Conservation (phyloP, 2,888 invertebrate species). For the Athalia rosae region DNA sequence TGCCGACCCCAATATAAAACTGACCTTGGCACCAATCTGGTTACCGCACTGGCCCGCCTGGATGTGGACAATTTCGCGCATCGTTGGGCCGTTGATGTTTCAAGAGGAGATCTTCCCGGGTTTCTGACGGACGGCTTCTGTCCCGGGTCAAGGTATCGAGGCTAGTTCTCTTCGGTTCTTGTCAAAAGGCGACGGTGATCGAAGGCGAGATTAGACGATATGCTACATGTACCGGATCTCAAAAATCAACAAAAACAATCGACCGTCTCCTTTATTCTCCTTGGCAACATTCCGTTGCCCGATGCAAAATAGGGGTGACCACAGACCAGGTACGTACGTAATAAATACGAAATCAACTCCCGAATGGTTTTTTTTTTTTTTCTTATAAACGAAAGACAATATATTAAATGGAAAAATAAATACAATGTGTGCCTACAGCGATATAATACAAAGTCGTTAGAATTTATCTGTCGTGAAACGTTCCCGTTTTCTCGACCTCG, state of each 20-base stretch:
- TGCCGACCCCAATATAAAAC: constrained; percentile 48
- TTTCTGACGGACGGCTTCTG: constrained; percentile 15
- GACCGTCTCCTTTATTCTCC: constrained; percentile 41
- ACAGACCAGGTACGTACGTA: not conserved
- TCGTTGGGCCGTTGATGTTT: constrained; percentile 62
- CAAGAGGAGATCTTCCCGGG: constrained; percentile 18
- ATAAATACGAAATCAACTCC: not conserved
- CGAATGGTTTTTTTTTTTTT: not conserved
- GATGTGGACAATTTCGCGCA: constrained; percentile 89
- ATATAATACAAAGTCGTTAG: constrained; percentile 65
- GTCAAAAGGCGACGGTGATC: constrained; percentile 4
- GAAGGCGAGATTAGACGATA: constrained; percentile 17
- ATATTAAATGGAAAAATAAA: constrained; percentile 69
- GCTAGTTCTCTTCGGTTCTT: not conserved
- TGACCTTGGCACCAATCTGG: constrained; percentile 86
- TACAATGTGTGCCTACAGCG: constrained; percentile 68
- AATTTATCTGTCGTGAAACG: constrained; percentile 46
- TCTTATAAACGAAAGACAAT: constrained; percentile 53
- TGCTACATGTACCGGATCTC: not conserved
- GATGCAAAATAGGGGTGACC: not conserved
- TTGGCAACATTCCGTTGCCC: constrained; percentile 34
- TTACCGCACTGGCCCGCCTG: constrained; percentile 93
- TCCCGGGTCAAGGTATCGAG: not conserved
- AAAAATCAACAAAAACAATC: constrained; percentile 53
- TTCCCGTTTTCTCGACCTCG: constrained; percentile 47